Base-by-base conservation (phyloP, 2,888 invertebrate genomes). In the Cheilosia variabilis region DNA sequence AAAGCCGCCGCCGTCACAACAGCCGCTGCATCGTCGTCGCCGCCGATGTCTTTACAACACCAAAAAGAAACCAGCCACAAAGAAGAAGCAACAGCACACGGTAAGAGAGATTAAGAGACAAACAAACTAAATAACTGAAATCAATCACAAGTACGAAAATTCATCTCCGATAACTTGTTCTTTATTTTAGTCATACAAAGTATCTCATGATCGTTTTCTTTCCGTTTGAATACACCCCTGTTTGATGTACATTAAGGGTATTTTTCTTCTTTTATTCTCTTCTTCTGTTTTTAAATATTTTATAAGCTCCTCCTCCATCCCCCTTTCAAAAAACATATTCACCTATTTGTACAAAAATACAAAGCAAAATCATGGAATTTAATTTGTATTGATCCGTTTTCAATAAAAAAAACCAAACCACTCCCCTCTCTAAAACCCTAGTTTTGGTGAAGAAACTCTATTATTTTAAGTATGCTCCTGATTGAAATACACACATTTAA, bases 311-410 rank as follows among this genome's bases (percentile, higher is more conserved):
- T 41, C 2, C 13, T 13, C 3, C 52, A 27, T 5, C 31, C 19
- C 17, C 45, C 9, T 3, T 17, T 17, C 19, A 47, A 24, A 65
- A 63, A 68, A 17, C 52, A 80, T 37, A 37, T 62, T 81, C 82
- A 81, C 76, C 82, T 71, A 72, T 87, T 87, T 87, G 81, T 80
- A 86, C 78, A 87, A 86, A 78, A 73, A 73, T 75, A 86, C 63
- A 86, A 84, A 86, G 55, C 53, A 68, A 73, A 79, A 80, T 57
- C 10, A 27, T 83, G 76, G 52, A 87, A 72, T 80, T 76, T 63
- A 71, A 79, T 71, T 82, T 66, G 65, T 77, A 65, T 57, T 55
- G 24, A 52, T 5, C 58, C 37, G 17, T n/a, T 55, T 43, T 37
- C 50, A 63, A 63, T 47, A 65, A 75, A 65, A 58, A 22, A 65